Evolutionary conservation across 2,888 invertebrate species (phyloP), one percentile per base, ranked within the genome.

Genomic region (Meteorus colon): DNA sequence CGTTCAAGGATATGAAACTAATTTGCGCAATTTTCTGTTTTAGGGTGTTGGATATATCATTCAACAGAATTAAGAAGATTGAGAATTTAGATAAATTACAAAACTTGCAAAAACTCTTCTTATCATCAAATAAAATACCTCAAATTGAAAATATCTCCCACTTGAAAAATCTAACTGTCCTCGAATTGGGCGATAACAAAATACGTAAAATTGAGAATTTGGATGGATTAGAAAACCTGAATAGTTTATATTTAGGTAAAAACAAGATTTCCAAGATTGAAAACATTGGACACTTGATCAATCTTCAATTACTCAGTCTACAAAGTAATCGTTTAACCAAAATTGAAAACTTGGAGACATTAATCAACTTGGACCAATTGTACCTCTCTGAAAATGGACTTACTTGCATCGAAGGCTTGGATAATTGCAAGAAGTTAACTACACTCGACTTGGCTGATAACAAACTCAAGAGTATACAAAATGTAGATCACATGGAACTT

Each of bases 121-220:
- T 99, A 48, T 96, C 97, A 75, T 96, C 97, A 5, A 99, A 99
- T 89, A 96, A 95, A 90, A 95, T 99, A 41, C 88, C 91, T 0
- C 94, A 94, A 87, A 97, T 99, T 77, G 95, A 97, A 88, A 97
- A 98, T 90, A 85, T 99, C n/a, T 92, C 92, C 70, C 94, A 95
- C 88, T 91, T 99, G 72, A 92, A 92, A 0, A 94, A 95, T 77
- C 90, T 99, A 59, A 95, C 94, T 62, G 91, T 97, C 88, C 90
- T 99, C 8, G 99, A 99, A 89, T 90, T 99, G 73, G 99, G 99
- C 0, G 97, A 98, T 83, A 99, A 99, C 89, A 95, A 94, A 88
- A 93, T 98, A 82, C 92, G 96, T 94, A 94, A 93, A 87, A 96
- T 99, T 81, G 96, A 96, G 88, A 96, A 98, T 89, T 89, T 99